Evolutionary conservation across 2,888 invertebrate genomes (phyloP).

Genomic region (Chamaedrilus cognettii): DNA sequence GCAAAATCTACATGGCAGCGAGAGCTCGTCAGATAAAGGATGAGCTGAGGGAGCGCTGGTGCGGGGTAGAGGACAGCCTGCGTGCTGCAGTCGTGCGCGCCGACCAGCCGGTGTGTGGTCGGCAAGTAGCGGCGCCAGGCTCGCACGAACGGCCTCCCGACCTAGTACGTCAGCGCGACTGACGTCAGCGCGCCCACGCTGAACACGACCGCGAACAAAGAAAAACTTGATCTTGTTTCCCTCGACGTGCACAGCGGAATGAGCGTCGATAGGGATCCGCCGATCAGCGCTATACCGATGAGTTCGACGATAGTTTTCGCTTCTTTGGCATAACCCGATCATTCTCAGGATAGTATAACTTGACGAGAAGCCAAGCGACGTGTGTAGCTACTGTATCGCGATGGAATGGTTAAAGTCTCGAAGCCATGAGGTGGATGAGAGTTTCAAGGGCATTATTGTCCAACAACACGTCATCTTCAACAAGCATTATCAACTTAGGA

Average conservation of each 20-base stretch:
- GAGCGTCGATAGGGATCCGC: slow-evolving; percentile 11
- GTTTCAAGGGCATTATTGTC: not conserved
- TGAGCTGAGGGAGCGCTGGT: not conserved
- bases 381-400: not conserved
- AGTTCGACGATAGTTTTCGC: slow-evolving; percentile 11
- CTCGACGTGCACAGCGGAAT: not conserved
- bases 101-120: slow-evolving; percentile 7
- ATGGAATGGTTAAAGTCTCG: no score
- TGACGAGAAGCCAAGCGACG: slow-evolving; percentile 36
- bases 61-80: slow-evolving; percentile 19
- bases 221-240: no score
- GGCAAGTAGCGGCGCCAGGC: slow-evolving; percentile 4
- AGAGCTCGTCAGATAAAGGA: not conserved
- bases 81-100: slow-evolving; percentile 24
- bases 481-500: slow-evolving; percentile 39
- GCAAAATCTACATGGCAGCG: slow-evolving; percentile 5
- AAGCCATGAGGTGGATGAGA: not conserved
- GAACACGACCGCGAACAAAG: no score
- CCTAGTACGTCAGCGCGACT: no score
- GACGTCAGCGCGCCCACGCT: no score
- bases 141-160: slow-evolving; percentile 19
- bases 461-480: not conserved
- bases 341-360: slow-evolving; percentile 41
- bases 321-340: slow-evolving; percentile 35
- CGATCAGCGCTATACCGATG: slow-evolving; percentile 14